phyloP scores from a whole-genome alignment of 2,113 vertebrate genomes.

The Ivindomyrus marchei region DNA sequence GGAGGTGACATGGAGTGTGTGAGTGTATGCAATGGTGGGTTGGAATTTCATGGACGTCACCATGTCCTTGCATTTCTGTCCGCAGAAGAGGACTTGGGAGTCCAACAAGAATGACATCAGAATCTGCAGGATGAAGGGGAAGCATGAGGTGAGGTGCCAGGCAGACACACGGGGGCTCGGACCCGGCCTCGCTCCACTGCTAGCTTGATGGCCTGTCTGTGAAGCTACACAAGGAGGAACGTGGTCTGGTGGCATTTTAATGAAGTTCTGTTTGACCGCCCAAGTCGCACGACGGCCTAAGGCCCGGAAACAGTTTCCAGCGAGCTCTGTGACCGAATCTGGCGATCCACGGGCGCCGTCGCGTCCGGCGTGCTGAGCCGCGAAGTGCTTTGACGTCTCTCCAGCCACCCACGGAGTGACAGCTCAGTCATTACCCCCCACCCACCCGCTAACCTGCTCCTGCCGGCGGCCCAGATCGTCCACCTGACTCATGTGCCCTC shows the following conservation, averaged over 20 bases:
- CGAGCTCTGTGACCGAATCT: not conserved
- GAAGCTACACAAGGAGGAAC: not conserved
- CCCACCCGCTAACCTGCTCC: not conserved
- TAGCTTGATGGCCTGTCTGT: not conserved
- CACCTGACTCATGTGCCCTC: constrained; percentile 24
- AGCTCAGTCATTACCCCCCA: constrained; percentile 33
- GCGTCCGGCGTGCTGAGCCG: not conserved
- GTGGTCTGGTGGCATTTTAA: not conserved
- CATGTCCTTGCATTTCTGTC: not conserved
- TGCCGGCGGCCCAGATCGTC: constrained; percentile 9
- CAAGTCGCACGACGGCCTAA: not conserved
- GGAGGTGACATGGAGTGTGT: not conserved
- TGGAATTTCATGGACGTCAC: not conserved
- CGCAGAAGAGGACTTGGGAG: constrained; percentile 84
- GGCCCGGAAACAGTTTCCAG: not conserved
- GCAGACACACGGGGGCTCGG: too few species aligned
- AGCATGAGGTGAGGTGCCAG: constrained; percentile 72
- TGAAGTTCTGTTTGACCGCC: not conserved
- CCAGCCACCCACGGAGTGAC: rapidly evolving
- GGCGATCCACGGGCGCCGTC: not conserved
- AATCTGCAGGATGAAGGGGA: constrained; percentile 94
- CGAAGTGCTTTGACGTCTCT: not conserved
- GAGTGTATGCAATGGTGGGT: too few species aligned
- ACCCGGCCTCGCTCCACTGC: not conserved
- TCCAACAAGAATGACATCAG: constrained; percentile 89